Percentiles rank a stretch among this genome's conserved stretches.
Conservation (phyloP, 2,888 invertebrate genomes). For the Unio pictorum region DNA sequence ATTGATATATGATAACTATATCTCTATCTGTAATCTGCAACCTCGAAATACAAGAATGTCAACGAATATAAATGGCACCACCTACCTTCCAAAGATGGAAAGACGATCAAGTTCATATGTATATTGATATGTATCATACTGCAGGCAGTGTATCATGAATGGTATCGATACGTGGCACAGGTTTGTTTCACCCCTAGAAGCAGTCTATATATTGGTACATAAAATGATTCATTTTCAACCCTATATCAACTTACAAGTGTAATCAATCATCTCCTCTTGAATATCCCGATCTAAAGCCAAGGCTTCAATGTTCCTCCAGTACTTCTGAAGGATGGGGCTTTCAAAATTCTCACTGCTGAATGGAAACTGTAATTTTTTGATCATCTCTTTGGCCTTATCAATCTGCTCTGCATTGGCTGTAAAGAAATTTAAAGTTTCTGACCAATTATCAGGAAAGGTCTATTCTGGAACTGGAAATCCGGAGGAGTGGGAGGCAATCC, state of each 20-base stretch:
- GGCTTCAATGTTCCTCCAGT: slow-evolving; percentile 80
- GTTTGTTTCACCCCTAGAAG: too few relatives aligned
- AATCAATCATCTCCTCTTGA: slow-evolving; percentile 75
- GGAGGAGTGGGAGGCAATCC: too few relatives aligned
- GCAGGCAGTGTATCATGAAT: too few relatives aligned
- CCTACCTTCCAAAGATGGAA: too few relatives aligned
- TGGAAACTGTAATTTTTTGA: slow-evolving; percentile 76
- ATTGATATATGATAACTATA: too few relatives aligned
- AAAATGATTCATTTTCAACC: not conserved
- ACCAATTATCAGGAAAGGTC: not conserved
- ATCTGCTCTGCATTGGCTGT: slow-evolving; percentile 75
- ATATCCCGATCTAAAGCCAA: slow-evolving; percentile 78
- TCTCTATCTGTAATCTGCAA: too few relatives aligned
- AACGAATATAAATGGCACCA: too few relatives aligned
- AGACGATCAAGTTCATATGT: too few relatives aligned
- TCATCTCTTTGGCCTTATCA: slow-evolving; percentile 76
- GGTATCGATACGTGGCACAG: too few relatives aligned
- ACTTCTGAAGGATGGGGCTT: slow-evolving; percentile 79
- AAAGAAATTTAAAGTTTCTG: slow-evolving; percentile 1
- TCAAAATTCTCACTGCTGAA: slow-evolving; percentile 79
- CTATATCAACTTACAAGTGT: slow-evolving; percentile 72
- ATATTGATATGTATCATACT: too few relatives aligned
- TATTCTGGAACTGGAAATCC: too few relatives aligned
- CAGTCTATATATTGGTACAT: not conserved
- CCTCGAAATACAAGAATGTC: too few relatives aligned